Percentiles rank a stretch among this genome's conserved stretches.
Evolutionary conservation across 2,113 vertebrate genomes (phyloP).

Genomic region (Shinisaurus crocodilurus): DNA sequence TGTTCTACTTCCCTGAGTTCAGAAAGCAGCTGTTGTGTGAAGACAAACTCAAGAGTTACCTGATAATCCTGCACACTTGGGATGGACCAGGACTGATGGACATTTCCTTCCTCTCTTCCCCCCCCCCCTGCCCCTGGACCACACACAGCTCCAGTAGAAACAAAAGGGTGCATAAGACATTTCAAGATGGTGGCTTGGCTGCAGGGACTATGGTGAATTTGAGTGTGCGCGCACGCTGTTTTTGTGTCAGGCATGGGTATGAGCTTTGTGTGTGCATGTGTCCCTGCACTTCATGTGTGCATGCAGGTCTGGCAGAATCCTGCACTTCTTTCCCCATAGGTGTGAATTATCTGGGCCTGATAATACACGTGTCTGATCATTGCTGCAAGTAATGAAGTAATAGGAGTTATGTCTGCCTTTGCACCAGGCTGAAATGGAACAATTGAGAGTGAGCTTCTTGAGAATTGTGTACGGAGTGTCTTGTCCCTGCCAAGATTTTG

Average conservation of each 20-base stretch:
- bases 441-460: background rate
- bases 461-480: background rate
- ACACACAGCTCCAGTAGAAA: background rate
- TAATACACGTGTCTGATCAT: background rate
- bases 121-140: background rate
- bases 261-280: background rate
- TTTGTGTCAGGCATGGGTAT: background rate
- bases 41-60: fast-evolving
- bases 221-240: background rate
- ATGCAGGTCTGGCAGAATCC: background rate
- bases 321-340: background rate
- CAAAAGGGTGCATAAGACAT: background rate
- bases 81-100: background rate
- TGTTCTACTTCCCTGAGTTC: background rate
- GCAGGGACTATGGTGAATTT: background rate
- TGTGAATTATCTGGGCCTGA: background rate
- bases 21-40: background rate
- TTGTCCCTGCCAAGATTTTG: background rate
- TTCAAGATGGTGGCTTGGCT: constrained; percentile 3
- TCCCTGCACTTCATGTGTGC: background rate
- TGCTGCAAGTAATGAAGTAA: background rate
- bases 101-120: background rate
- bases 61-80: background rate
- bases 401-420: background rate
- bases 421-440: background rate